Evolutionary conservation across 2,113 vertebrate genomes (phyloP).

Genomic region (Erpornis zantholeuca): DNA sequence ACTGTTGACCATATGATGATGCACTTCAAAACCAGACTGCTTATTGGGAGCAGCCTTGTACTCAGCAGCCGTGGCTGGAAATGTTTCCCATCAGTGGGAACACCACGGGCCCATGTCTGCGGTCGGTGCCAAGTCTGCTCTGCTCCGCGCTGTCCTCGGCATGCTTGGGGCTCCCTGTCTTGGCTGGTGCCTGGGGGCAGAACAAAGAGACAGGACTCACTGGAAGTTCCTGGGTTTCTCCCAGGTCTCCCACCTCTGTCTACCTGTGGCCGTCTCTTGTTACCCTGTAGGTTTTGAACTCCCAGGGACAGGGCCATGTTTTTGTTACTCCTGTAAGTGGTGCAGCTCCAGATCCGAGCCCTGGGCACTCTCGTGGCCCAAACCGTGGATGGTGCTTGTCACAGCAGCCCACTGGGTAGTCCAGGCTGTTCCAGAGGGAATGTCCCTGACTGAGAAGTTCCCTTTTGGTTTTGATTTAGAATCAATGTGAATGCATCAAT

Average conservation of each 20-base stretch:
- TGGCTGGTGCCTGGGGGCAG: not conserved
- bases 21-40: conserved; percentile 25
- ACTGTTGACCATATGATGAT: conserved; percentile 31
- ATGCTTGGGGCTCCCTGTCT: not conserved
- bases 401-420: not conserved
- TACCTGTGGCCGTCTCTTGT: not conserved
- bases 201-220: not conserved
- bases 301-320: not conserved
- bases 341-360: not conserved
- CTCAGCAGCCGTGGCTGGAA: conserved; percentile 20
- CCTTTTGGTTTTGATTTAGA: conserved; percentile 41
- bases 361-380: accelerated
- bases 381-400: not conserved
- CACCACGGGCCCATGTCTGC: not conserved
- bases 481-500: conserved; percentile 44
- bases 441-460: not conserved
- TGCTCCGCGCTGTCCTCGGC: not conserved
- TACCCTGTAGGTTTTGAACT: not conserved
- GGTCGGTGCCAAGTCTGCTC: not conserved
- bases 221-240: not conserved
- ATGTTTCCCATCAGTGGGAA: conserved; percentile 31
- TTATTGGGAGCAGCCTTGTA: conserved; percentile 12
- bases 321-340: not conserved
- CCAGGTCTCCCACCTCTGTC: not conserved
- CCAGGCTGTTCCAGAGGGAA: not conserved